Conservation (phyloP, 2,113 vertebrate species). For the Lophura nycthemera region DNA sequence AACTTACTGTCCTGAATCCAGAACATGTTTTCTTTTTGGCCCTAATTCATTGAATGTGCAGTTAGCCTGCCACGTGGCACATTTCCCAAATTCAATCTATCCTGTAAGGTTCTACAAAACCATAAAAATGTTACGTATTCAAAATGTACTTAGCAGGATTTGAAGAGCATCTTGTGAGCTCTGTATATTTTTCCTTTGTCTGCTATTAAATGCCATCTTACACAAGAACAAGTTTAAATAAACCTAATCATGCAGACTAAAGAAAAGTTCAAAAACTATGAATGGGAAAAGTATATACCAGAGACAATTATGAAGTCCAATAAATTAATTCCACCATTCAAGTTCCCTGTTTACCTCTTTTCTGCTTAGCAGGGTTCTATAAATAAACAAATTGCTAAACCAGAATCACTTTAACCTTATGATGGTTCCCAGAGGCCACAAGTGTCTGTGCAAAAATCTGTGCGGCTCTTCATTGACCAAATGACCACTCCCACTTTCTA, state of each 20-base stretch:
- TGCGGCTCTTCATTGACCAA: not conserved
- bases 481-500: not conserved
- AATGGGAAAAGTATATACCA: not conserved
- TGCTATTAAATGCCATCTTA: not conserved
- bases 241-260: not conserved
- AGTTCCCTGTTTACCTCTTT: not conserved
- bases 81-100: not conserved
- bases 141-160: not conserved
- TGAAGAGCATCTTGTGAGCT: not conserved
- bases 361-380: slow-evolving; percentile 20
- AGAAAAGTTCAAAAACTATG: not conserved
- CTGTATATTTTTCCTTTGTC: not conserved
- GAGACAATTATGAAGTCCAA: not conserved
- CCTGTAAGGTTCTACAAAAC: not conserved
- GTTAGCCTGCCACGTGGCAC: not conserved
- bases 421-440: not conserved
- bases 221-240: not conserved
- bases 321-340: not conserved
- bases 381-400: slow-evolving; percentile 54
- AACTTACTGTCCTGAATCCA: not conserved
- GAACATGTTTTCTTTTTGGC: not conserved
- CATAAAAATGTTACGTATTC: not conserved
- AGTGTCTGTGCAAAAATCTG: not conserved
- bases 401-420: not conserved
- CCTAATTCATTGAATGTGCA: not conserved